Conservation (phyloP, 1,140 invertebrate species). For the Grapholita molesta region DNA sequence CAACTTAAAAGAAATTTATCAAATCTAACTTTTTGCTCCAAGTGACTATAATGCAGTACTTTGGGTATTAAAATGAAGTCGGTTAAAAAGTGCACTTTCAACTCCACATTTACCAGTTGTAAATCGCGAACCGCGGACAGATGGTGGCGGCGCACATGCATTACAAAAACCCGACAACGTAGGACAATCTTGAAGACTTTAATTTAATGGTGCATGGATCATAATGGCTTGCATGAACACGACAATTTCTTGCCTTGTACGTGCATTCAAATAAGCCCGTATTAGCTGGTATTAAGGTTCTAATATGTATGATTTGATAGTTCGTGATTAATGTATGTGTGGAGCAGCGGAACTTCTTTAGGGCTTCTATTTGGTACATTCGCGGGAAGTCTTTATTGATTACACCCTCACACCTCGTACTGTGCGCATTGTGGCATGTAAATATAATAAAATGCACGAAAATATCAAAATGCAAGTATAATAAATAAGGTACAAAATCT, state of each 20-base stretch:
- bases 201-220: not conserved
- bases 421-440: not conserved
- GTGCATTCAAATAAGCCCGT: not conserved
- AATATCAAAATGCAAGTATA: no score
- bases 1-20: no score
- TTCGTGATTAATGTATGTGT: not conserved
- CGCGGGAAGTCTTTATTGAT: constrained; percentile 11
- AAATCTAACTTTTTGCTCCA: not conserved
- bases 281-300: not conserved
- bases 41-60: not conserved
- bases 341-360: constrained; percentile 25
- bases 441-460: constrained; percentile 7
- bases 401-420: constrained; percentile 11
- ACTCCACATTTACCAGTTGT: not conserved
- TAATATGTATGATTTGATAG: not conserved
- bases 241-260: not conserved
- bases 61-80: not conserved
- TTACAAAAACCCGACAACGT: constrained; percentile 1
- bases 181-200: not conserved
- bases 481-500: not conserved
- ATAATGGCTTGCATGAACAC: not conserved
- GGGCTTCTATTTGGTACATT: constrained; percentile 31
- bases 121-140: constrained; percentile 26
- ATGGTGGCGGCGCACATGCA: constrained; percentile 31
- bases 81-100: constrained; percentile 7